phyloP scores from a whole-genome alignment of 2,113 vertebrate genomes.

The Nycticryphes semicollaris region DNA sequence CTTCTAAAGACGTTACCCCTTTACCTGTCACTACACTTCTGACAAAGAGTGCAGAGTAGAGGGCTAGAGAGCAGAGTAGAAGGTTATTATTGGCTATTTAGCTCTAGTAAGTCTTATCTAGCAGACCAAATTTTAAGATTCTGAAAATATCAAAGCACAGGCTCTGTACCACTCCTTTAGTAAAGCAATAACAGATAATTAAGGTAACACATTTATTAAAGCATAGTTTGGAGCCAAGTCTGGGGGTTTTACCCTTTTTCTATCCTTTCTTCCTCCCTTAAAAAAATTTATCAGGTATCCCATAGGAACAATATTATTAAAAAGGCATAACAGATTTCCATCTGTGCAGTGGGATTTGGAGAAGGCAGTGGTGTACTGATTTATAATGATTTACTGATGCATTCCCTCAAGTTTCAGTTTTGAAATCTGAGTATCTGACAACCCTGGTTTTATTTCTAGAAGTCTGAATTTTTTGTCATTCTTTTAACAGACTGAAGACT shows the following conservation, averaged over 20 bases:
- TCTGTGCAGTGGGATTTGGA: background rate
- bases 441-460: background rate
- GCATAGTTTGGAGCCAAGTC: background rate
- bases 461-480: background rate
- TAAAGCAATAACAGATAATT: background rate
- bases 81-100: background rate
- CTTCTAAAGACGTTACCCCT: too few species aligned
- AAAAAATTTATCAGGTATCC: background rate
- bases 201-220: background rate
- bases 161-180: background rate
- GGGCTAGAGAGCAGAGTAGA: too few species aligned
- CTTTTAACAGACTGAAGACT: background rate
- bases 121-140: background rate
- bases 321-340: background rate
- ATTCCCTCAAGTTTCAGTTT: background rate
- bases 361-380: background rate
- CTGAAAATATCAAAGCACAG: background rate
- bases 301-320: accelerated
- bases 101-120: background rate
- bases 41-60: too few species aligned
- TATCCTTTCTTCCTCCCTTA: background rate
- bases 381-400: background rate
- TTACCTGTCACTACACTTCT: too few species aligned
- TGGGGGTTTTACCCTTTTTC: background rate
- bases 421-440: background rate